Evolutionary conservation across 2,113 vertebrate genomes (phyloP).

Genomic region (Dipodomys ordii): DNA sequence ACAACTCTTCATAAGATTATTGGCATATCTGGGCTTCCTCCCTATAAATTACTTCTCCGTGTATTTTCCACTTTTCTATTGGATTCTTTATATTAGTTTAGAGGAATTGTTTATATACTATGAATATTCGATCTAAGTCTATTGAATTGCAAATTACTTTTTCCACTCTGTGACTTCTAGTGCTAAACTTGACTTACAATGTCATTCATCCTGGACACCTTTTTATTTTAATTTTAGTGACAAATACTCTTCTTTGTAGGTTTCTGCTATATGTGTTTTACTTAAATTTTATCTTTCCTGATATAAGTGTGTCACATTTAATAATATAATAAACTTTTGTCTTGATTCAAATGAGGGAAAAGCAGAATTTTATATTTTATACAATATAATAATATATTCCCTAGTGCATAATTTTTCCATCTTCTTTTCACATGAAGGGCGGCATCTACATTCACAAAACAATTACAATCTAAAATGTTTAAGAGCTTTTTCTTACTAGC

Average conservation of each 20-base stretch:
- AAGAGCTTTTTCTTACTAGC: slow-evolving; percentile 3
- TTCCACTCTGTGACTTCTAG: neutral
- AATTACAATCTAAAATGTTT: slow-evolving; percentile 13
- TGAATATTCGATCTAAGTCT: slow-evolving; percentile 8
- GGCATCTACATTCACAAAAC: slow-evolving; percentile 10
- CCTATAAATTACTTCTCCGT: slow-evolving; percentile 28
- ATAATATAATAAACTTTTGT: neutral
- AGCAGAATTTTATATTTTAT: neutral
- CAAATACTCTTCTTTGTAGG: neutral
- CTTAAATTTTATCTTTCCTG: slow-evolving; percentile 9
- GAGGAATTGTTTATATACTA: slow-evolving; percentile 49
- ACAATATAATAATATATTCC: neutral
- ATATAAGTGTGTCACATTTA: neutral
- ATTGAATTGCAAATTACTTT: slow-evolving; percentile 42
- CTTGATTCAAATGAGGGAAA: neutral
- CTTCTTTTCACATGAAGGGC: slow-evolving; percentile 13
- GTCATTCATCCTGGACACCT: neutral
- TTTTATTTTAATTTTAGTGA: slow-evolving; percentile 5
- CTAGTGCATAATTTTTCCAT: slow-evolving; percentile 42
- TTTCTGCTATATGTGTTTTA: neutral
- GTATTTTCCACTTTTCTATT: slow-evolving; percentile 12
- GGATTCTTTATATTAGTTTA: slow-evolving; percentile 51
- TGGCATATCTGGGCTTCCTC: slow-evolving; percentile 1
- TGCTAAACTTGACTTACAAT: slow-evolving; percentile 19
- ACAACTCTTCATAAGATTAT: neutral